Conservation (phyloP, 2,113 vertebrate genomes). For the Pteropus alecto region DNA sequence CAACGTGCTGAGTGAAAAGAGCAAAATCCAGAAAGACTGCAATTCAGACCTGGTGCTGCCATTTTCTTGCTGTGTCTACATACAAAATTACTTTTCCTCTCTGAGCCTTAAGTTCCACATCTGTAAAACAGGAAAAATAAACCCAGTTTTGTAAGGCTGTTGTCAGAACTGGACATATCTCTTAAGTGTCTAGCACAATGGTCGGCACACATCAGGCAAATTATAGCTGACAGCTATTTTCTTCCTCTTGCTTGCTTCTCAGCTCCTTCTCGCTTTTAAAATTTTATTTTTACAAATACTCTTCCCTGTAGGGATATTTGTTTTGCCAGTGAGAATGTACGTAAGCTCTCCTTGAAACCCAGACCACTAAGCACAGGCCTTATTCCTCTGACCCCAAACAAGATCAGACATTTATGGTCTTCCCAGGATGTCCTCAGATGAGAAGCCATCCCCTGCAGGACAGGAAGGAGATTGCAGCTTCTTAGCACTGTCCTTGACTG, state of each 20-base stretch:
- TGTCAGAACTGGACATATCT: not conserved
- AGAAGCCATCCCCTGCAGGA: not conserved
- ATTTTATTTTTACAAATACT: not conserved
- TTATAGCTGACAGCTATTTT: not conserved
- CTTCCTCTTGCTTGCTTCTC: not conserved
- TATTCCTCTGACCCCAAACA: not conserved
- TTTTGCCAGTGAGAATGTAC: not conserved
- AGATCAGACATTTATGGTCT: not conserved
- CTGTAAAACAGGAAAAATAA: not conserved
- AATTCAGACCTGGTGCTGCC: not conserved
- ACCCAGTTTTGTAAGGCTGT: not conserved
- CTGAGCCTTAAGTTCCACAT: not conserved
- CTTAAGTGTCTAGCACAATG: not conserved
- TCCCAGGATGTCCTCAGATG: not conserved
- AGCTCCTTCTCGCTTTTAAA: not conserved
- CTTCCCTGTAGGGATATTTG: not conserved
- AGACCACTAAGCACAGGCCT: not conserved
- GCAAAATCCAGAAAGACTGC: not conserved
- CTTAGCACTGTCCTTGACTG: not conserved
- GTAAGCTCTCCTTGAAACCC: not conserved
- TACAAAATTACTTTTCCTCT: not conserved
- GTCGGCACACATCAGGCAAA: not conserved
- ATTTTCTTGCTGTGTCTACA: not conserved
- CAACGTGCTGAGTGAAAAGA: not conserved
- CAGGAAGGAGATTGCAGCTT: not conserved